A percentile compares a stretch with the other conserved stretches of the same genome.
Conservation (phyloP, 2,113 vertebrate genomes). For the Tachysurus fulvidraco region DNA sequence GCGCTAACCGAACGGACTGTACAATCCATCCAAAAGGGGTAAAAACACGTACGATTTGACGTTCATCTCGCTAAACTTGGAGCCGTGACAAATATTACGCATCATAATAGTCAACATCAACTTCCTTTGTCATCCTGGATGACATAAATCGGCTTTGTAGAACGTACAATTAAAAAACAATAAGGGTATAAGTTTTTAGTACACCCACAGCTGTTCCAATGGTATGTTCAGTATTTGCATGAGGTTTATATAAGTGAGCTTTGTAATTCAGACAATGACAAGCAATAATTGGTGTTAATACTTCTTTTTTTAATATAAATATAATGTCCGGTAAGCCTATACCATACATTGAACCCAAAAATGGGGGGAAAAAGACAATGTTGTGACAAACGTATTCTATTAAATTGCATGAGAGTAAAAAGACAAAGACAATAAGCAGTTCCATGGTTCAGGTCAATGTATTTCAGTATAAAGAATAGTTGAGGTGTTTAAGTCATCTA, state of each 20-base stretch:
- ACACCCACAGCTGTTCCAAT: not conserved
- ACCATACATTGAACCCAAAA: not conserved
- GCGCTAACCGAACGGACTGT: conserved; percentile 44
- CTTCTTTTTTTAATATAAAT: too few relatives aligned
- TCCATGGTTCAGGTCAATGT: conserved; percentile 45
- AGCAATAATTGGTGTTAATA: not conserved
- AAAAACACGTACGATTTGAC: not conserved
- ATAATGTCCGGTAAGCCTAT: not conserved
- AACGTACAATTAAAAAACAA: not conserved
- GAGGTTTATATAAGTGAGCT: not conserved
- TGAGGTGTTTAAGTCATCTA: conserved; percentile 50
- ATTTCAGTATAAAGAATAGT: conserved; percentile 58
- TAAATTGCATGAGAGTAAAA: conserved; percentile 45
- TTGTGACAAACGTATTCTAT: conserved; percentile 34
- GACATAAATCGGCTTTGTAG: not conserved
- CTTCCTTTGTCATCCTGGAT: not conserved
- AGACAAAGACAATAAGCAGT: conserved; percentile 32
- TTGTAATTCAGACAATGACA: not conserved
- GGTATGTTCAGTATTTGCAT: conserved; percentile 6
- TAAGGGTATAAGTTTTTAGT: not conserved
- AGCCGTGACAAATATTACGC: not conserved
- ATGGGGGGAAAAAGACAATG: not conserved
- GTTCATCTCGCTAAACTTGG: not conserved
- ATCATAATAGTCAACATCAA: not conserved
- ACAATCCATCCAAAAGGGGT: conserved; percentile 42